Conservation (phyloP, 2,797 vertebrate species). For the Myoxocephalus aenaeus region DNA sequence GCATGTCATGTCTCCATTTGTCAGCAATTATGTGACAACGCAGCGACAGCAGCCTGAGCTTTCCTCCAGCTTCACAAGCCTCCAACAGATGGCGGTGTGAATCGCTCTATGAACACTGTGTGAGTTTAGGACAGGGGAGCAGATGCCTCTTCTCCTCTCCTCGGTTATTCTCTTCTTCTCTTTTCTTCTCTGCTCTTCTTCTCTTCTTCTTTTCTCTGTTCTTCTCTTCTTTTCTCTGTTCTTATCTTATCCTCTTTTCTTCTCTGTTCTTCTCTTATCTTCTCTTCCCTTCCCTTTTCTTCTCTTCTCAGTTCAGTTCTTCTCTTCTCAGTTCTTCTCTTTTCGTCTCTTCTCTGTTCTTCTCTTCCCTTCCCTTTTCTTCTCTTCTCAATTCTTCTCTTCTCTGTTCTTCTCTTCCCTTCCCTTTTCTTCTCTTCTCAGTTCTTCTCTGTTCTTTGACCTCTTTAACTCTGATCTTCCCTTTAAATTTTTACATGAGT, state of each 20-base stretch:
- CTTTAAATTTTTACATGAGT: background rate
- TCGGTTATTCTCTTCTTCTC: too few relatives aligned
- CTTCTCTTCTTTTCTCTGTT: too few relatives aligned
- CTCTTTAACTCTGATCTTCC: background rate
- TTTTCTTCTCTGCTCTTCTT: too few relatives aligned
- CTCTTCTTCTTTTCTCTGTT: too few relatives aligned
- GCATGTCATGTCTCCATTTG: constrained; percentile 53
- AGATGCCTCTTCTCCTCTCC: background rate
- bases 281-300: too few relatives aligned
- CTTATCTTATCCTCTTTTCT: too few relatives aligned
- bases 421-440: background rate
- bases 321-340: too few relatives aligned
- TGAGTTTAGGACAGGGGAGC: constrained; percentile 2
- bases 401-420: background rate
- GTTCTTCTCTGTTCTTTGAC: background rate
- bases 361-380: too few relatives aligned
- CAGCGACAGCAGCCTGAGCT: constrained; percentile 41
- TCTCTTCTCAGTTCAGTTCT: too few relatives aligned
- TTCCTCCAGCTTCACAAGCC: constrained; percentile 46
- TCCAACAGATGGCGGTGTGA: constrained; percentile 84
- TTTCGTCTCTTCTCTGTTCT: too few relatives aligned
- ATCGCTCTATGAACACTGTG: constrained; percentile 48
- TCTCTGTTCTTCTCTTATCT: too few relatives aligned
- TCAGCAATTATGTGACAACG: constrained; percentile 51
- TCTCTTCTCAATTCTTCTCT: too few relatives aligned